Base-by-base conservation (phyloP, 2,113 vertebrate species). In the Pardalotus punctatus region DNA sequence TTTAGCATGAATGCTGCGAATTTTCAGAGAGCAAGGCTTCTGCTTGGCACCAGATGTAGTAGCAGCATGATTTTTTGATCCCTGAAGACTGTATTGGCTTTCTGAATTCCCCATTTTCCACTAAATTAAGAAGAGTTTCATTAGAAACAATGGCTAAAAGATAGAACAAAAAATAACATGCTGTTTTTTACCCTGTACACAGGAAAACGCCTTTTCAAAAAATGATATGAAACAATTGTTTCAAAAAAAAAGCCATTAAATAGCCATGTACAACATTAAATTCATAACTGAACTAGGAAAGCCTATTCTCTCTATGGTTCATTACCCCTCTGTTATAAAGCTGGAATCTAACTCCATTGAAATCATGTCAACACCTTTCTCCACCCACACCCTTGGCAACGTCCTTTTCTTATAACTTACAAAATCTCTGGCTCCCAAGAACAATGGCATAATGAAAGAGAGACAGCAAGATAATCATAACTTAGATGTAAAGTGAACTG, bases 51-150 rank as follows among this genome's bases (percentile, higher is more conserved):
- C 97, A 14, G 98, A 88, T 66, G 98, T 73, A 40, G 98, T 76
- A 66, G 93, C 97, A 96, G 94, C 72, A 33, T 98, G 98, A 81
- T 96, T 98, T 97, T 98, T 99, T 15, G 98, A 96, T 77, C 98
- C 98, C 96, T 99, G 99, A 92, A 99, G 97, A 94, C 98, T 99
- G 95, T 99, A 99, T 62, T 99, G 99, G 97, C 99, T 99, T 97
- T 99, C 99, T 24, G 99, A 99, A 98, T 99, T 99, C 77, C 99
- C 99, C 99, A 99, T 99, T 72, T 90, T 98, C 82, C 95, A 97
- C 98, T 99, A 97, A 93, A 97, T 66, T 56, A 91, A 97, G 80
- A 94, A 89, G 14, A 81, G 81, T 50, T 86, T 62, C 45, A 62
- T 95, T 76, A 97, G 82, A 85, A 96, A 81, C 48, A 93, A 70